Percentiles rank a stretch among this genome's conserved stretches.
Evolutionary conservation across 1,140 invertebrate species (phyloP).

Genomic region (Chrysopa pallens): DNA sequence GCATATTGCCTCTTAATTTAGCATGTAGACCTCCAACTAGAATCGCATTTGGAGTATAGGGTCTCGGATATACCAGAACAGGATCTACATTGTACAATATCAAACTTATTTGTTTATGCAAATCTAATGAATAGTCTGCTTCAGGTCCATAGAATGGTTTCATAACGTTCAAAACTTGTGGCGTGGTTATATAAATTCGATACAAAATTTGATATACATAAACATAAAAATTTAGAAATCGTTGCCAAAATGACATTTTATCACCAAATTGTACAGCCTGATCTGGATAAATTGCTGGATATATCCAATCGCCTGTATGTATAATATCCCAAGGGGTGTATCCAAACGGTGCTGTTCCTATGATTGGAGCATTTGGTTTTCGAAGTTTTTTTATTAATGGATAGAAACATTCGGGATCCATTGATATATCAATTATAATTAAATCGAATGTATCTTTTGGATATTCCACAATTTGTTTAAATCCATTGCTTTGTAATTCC

Average conservation of each 20-base stretch:
- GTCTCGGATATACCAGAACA: slow-evolving; percentile 20
- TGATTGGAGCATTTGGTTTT: too few species aligned
- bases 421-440: too few species aligned
- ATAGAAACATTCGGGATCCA: too few species aligned
- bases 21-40: slow-evolving; percentile 33
- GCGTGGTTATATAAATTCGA: background rate
- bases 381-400: too few species aligned
- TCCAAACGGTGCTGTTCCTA: too few species aligned
- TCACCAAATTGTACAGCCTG: slow-evolving; percentile 2
- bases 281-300: background rate
- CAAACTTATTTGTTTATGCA: slow-evolving; percentile 8
- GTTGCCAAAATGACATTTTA: slow-evolving; percentile 6
- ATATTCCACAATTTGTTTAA: too few species aligned
- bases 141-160: slow-evolving; percentile 6
- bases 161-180: slow-evolving; percentile 2
- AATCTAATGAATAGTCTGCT: slow-evolving; percentile 5
- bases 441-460: too few species aligned
- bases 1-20: slow-evolving; percentile 12
- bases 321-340: too few species aligned
- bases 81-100: slow-evolving; percentile 25
- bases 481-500: too few species aligned
- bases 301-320: too few species aligned
- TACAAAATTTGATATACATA: background rate
- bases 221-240: slow-evolving; percentile 4
- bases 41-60: slow-evolving; percentile 28